phyloP scores from a whole-genome alignment of 2,888 invertebrate species.

The Apodemia hepburni region DNA sequence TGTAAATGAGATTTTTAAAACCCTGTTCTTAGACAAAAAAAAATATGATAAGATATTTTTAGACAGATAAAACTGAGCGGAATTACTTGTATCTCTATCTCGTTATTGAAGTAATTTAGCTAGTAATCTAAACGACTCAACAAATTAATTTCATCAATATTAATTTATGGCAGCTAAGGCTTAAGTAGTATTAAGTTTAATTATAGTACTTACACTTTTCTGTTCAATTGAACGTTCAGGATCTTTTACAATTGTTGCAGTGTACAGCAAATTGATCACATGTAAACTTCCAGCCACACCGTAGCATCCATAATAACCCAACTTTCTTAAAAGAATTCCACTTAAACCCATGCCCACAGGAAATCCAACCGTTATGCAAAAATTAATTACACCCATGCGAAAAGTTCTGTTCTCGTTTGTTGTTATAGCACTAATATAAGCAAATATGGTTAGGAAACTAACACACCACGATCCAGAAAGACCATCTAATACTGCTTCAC shows the following conservation, averaged over 20 bases:
- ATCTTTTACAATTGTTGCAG: background rate
- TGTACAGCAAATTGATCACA: background rate
- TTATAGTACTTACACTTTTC: conserved; percentile 9
- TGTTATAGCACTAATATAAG: conserved; percentile 3
- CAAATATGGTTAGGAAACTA: background rate
- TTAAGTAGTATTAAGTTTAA: background rate
- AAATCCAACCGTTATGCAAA: conserved; percentile 8
- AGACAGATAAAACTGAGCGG: too few species aligned
- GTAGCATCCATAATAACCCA: conserved; percentile 7
- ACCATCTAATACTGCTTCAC: conserved; percentile 8
- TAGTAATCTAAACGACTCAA: too few species aligned
- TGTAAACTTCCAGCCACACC: background rate
- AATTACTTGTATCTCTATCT: too few species aligned
- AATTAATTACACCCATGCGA: conserved; percentile 12
- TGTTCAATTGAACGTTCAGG: background rate
- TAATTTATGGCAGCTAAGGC: too few species aligned
- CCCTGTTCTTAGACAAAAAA: too few species aligned
- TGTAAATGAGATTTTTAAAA: too few species aligned
- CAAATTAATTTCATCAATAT: too few species aligned
- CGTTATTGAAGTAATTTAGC: too few species aligned
- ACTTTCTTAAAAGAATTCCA: background rate
- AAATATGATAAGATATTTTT: too few species aligned
- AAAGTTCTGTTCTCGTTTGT: conserved; percentile 11
- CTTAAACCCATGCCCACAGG: conserved; percentile 3
- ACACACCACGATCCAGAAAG: conserved; percentile 12